phyloP scores from a whole-genome alignment of 2,113 vertebrate genomes.

The Grammatotria lemairii region DNA sequence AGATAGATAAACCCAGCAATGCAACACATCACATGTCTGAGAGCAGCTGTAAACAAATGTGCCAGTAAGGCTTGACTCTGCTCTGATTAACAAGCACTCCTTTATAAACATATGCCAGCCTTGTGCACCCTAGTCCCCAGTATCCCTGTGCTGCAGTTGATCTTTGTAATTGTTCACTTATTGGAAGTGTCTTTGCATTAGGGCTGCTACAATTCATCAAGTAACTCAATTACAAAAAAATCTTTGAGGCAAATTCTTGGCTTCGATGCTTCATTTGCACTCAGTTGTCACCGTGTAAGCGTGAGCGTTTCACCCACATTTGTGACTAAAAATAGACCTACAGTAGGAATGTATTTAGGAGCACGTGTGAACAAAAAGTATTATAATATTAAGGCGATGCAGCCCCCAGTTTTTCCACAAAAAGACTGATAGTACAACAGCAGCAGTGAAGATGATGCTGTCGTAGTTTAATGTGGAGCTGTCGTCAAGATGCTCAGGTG shows the following conservation, averaged over 20 bases:
- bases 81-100: background rate
- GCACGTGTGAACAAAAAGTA: background rate
- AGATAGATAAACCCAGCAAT: background rate
- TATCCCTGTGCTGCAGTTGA: background rate
- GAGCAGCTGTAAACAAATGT: background rate
- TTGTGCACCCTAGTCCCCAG: background rate
- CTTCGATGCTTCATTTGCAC: background rate
- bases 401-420: background rate
- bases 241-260: background rate
- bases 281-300: background rate
- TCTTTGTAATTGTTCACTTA: background rate
- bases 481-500: background rate
- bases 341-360: background rate
- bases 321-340: background rate
- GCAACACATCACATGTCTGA: constrained; percentile 1
- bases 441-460: background rate
- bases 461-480: background rate
- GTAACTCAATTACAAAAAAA: background rate
- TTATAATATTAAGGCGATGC: background rate
- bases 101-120: background rate
- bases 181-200: background rate
- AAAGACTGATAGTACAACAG: background rate
- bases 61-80: background rate
- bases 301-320: background rate
- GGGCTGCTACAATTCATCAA: background rate